Conservation (phyloP, 2,888 invertebrate species). For the Clusia tigrina region DNA sequence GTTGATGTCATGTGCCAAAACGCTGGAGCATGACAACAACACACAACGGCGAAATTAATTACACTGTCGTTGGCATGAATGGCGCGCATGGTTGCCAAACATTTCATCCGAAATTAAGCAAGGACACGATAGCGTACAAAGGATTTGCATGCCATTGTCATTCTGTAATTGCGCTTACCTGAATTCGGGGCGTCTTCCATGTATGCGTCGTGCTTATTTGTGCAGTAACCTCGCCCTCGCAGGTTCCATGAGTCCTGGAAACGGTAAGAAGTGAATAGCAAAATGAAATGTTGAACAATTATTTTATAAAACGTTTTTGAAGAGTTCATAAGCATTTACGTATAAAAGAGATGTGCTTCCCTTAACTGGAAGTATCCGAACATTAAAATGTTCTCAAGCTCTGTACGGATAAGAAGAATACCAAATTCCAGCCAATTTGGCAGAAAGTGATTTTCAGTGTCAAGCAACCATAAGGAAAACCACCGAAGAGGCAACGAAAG, state of each 20-base stretch:
- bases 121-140: background rate
- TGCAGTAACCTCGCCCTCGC: conserved; percentile 67
- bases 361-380: too few relatives aligned
- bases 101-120: background rate
- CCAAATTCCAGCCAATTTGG: too few relatives aligned
- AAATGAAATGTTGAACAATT: background rate
- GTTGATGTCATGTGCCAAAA: too few relatives aligned
- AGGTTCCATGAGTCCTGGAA: conserved; percentile 73
- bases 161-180: conserved; percentile 35
- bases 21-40: too few relatives aligned
- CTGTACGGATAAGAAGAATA: too few relatives aligned
- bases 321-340: background rate
- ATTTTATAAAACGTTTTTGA: background rate
- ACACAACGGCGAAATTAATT: too few relatives aligned
- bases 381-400: too few relatives aligned
- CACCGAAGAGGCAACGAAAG: too few relatives aligned
- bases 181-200: conserved; percentile 41
- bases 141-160: background rate
- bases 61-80: conserved; percentile 8
- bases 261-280: conserved; percentile 37
- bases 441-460: too few relatives aligned
- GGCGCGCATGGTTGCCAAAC: background rate
- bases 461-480: too few relatives aligned
- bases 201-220: conserved; percentile 50
- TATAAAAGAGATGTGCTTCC: background rate